Base-by-base conservation (phyloP, 2,797 vertebrate species). In the Urosaurus nigricauda region DNA sequence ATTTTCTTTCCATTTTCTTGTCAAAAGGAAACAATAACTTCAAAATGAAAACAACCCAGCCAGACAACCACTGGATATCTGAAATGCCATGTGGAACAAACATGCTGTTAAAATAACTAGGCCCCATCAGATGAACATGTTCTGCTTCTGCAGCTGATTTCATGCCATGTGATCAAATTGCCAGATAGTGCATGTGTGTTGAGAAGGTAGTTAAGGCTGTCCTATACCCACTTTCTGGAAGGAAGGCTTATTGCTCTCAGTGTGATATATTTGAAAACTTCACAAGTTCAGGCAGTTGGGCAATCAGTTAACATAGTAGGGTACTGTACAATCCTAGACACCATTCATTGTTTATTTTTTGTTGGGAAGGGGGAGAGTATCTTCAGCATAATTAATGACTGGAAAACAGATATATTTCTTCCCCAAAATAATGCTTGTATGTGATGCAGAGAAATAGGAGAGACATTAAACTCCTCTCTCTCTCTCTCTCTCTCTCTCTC, bases 1-100 rank as follows among this genome's bases (percentile, higher is more conserved):
- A 8, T 83, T 93, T 2, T 88, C 32, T 60, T 93, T 81, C 63
- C 74, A 14, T 86, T 89, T 90, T 81, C 83, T 71, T 71, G 11
- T 53, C 86, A 88, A 81, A 87, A 87, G 73, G 47, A 78, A 85
- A 58, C 83, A 90, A 77, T 56, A 82, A 16, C 71, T 88, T 63
- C 32, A 68, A 78, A 89, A 74, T 65, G 5, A 84, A 94, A 40
- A 86, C 71, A 89, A 81, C 29, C 37, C 24, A 9, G 35, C 16
- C 56, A 80, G 75, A 71, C 40, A 79, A 32, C 29, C 75, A 24
- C 65, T 65, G 43, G 70, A 65, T 32, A 63, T 74, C 56, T 68
- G 86, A 82, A 86, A 68, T 40, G 16, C 21, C 24, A 29, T 35
- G 58, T 16, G 19, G 58, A 58, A 82, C 13, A 83, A 86, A 43